Base-by-base conservation (phyloP, 2,888 invertebrate species). In the Aphodius granarius region DNA sequence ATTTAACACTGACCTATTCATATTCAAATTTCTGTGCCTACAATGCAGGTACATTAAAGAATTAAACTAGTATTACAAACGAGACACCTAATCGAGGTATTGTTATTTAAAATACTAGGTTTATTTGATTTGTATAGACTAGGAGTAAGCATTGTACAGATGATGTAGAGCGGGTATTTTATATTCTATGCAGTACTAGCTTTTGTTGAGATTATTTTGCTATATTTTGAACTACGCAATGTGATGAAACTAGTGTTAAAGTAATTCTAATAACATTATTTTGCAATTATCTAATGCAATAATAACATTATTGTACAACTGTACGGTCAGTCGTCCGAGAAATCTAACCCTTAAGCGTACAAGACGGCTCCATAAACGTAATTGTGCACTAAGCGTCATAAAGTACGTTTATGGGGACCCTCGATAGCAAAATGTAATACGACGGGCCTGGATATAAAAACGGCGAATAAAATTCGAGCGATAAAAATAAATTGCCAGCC, bases 41-140 rank as follows among this genome's bases (percentile, higher is more conserved):
- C 68, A 68, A 68, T 68, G 22, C 68, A 68, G 68, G 68, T 68
- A 68, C 68, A 68, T 68, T 20, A 68, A 68, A 68, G 68, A 68
- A 68, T 68, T 68, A 22, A 68, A 22, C 68, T n/a, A 68, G 68
- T 68, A 68, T 22, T 68, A 68, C 21, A 68, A 68, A 68, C 68
- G 21, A 9, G 20, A 68, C 20, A 68, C 20, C 68, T 20, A 68
- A 68, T 68, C n/a, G 68, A 22, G 68, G 68, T 20, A 68, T 68
- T 68, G 68, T 68, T 68, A 68, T 68, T 68, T 68, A 68, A 68
- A 68, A 20, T 68, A 43, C 43, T 43, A 43, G 43, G 43, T 43
- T 43, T 43, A 43, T 43, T 43, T 43, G 43, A 43, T 43, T 43
- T 43, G 43, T 43, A 43, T 43, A 43, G 43, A 43, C 43, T 6